Evolutionary conservation across 35 echinoderm and acorn worm genomes (phyloP).

Genomic region (Apostichopus parvimensis): DNA sequence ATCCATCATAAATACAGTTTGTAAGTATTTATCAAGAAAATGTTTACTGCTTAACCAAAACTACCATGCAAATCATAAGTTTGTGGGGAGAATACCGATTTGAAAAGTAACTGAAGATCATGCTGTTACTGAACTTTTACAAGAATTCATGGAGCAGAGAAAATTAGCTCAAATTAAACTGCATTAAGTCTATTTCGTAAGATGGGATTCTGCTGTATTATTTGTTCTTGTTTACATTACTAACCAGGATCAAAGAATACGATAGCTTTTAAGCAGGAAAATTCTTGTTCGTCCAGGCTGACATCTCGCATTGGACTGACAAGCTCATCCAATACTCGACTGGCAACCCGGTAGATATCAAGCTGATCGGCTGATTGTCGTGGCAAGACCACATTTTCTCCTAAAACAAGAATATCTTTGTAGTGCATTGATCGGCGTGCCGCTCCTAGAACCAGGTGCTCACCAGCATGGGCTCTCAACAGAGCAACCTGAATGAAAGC

Average conservation of each 20-base stretch:
- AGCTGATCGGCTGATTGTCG: conserved; percentile 89
- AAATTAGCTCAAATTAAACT: no score
- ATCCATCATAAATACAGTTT: no score
- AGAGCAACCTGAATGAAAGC: conserved; percentile 72
- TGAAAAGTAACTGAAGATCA: no score
- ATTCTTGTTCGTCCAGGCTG: conserved; percentile 91
- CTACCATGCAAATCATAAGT: no score
- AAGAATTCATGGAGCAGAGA: no score
- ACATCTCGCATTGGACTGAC: conserved; percentile 94
- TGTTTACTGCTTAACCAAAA: no score
- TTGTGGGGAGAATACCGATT: no score
- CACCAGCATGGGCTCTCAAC: conserved; percentile 85
- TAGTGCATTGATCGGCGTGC: conserved; percentile 75
- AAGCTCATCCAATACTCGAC: conserved; percentile 91
- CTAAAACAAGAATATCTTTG: conserved; percentile 89
- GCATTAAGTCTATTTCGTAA: no score
- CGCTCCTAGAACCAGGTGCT: conserved; percentile 87
- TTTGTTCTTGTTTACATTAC: neutral
- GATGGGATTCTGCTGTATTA: no score
- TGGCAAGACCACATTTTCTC: conserved; percentile 89
- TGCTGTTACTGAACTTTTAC: no score
- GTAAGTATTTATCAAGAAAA: no score
- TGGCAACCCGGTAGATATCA: conserved; percentile 94
- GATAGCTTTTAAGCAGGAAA: conserved; percentile 98
- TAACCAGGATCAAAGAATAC: conserved; percentile 99